Evolutionary conservation across 2,113 vertebrate species (phyloP).

Genomic region (Proterorhinus semilunaris): DNA sequence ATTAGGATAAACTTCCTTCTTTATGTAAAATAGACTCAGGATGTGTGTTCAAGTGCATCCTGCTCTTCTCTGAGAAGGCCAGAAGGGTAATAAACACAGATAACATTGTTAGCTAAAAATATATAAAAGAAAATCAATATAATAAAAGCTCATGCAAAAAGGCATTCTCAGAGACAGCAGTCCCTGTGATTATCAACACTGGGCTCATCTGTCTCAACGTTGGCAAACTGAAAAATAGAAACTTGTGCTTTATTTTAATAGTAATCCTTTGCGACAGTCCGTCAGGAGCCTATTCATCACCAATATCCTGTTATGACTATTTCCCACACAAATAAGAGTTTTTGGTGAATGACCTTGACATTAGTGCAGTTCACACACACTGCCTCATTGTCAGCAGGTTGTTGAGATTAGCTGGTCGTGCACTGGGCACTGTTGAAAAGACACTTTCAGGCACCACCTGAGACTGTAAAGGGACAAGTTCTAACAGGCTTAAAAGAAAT

Average conservation of each 20-base stretch:
- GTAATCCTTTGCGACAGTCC: constrained; percentile 27
- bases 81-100: constrained; percentile 31
- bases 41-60: constrained; percentile 62
- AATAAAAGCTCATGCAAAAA: not conserved
- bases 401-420: constrained; percentile 31
- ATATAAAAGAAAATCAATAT: constrained; percentile 7
- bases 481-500: not conserved
- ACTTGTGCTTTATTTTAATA: constrained; percentile 15
- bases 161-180: constrained; percentile 14
- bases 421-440: constrained; percentile 22
- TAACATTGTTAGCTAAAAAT: constrained; percentile 22
- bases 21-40: constrained; percentile 47
- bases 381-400: not conserved
- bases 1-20: constrained; percentile 3
- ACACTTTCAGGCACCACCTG: constrained; percentile 25
- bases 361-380: not conserved
- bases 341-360: not conserved
- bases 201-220: constrained; percentile 13
- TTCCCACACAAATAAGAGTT: constrained; percentile 7
- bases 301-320: not conserved
- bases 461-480: constrained; percentile 6
- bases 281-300: not conserved
- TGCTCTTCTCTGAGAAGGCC: constrained; percentile 26
- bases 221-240: not conserved
- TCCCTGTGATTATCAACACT: not conserved